Conservation (phyloP, 2,113 vertebrate genomes). For the Ascaphus truei region DNA sequence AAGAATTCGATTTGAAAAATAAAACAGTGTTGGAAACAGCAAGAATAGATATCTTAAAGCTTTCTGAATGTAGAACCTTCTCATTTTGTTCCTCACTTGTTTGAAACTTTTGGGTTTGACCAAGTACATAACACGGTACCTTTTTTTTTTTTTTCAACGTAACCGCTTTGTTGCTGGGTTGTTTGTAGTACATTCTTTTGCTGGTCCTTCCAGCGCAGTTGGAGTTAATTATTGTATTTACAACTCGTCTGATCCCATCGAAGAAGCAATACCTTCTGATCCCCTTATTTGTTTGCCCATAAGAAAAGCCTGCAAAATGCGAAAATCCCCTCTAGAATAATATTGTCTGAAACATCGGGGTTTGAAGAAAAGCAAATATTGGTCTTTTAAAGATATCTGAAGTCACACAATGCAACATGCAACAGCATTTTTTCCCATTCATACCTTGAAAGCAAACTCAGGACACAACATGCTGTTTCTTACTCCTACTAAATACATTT, state of each 20-base stretch:
- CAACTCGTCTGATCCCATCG: constrained; percentile 20
- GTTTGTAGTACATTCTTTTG: too few species aligned
- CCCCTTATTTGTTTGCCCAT: background rate
- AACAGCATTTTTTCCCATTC: constrained; percentile 18
- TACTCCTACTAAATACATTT: constrained; percentile 16
- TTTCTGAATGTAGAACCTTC: too few species aligned
- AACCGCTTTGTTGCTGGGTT: too few species aligned
- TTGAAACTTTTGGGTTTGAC: too few species aligned
- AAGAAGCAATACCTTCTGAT: too few species aligned
- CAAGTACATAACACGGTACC: too few species aligned
- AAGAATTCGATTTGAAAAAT: too few species aligned
- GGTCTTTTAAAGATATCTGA: constrained; percentile 25
- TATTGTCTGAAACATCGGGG: constrained; percentile 13
- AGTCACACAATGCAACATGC: constrained; percentile 22
- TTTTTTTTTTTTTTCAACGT: too few species aligned
- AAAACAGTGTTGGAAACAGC: too few species aligned
- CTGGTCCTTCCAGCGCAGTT: background rate
- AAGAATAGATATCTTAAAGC: too few species aligned
- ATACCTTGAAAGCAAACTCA: constrained; percentile 19
- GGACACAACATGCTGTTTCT: constrained; percentile 19
- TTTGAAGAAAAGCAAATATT: constrained; percentile 34
- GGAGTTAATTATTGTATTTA: constrained; percentile 10
- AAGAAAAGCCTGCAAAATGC: constrained; percentile 4
- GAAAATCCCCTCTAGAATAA: constrained; percentile 14
- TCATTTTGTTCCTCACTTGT: too few species aligned